A percentile compares a stretch with the other conserved stretches of the same genome.
Conservation (phyloP, 2,113 vertebrate species). For the Aramus guarauna region DNA sequence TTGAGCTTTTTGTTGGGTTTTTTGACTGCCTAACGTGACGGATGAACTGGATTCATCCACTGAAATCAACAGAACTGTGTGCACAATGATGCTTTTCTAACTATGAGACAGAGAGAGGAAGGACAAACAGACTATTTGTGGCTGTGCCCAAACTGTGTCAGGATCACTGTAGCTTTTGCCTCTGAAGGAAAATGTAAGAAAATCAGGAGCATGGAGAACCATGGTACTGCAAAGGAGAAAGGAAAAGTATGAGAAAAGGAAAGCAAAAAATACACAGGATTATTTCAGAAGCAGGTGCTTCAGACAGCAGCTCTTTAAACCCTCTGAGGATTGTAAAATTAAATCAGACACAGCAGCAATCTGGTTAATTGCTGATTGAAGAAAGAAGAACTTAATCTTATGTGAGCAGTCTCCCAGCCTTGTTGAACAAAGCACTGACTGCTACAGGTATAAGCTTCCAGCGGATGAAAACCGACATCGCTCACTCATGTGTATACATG, state of each 20-base stretch:
- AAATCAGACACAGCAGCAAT: constrained; percentile 49
- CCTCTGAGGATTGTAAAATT: constrained; percentile 28
- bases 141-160: constrained; percentile 34
- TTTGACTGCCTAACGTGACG: constrained; percentile 39
- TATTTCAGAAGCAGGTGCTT: constrained; percentile 64
- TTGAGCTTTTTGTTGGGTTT: constrained; percentile 45
- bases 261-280: neutral
- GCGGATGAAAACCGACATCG: neutral
- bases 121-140: constrained; percentile 22
- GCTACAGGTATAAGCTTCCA: constrained; percentile 32
- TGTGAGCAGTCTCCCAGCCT: constrained; percentile 36
- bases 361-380: constrained; percentile 62
- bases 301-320: constrained; percentile 26
- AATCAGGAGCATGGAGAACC: neutral
- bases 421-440: constrained; percentile 63
- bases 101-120: constrained; percentile 3
- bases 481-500: neutral
- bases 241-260: neutral
- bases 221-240: neutral
- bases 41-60: constrained; percentile 81
- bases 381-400: constrained; percentile 1
- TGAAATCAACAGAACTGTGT: neutral
- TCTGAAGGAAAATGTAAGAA: constrained; percentile 29
- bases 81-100: constrained; percentile 46
- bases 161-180: constrained; percentile 20